Conservation (phyloP, 2,113 vertebrate genomes). For the Malurus melanocephalus region DNA sequence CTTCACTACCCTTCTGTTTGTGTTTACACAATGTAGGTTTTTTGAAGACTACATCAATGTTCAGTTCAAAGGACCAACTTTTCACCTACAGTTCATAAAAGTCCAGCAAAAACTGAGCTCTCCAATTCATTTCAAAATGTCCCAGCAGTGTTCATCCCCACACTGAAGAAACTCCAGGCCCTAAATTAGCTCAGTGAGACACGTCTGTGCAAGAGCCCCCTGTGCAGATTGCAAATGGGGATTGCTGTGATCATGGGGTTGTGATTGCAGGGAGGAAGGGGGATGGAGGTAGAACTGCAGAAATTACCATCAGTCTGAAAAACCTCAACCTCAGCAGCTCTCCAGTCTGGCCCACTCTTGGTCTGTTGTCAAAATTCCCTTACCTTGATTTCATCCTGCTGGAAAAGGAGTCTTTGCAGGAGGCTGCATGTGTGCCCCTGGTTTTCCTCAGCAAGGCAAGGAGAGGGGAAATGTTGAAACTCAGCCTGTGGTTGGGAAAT, state of each 20-base stretch:
- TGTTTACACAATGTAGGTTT: not conserved
- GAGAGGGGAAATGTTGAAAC: conserved; percentile 7
- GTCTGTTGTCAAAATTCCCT: not conserved
- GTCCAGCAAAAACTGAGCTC: not conserved
- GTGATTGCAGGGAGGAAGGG: not conserved
- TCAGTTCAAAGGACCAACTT: not conserved
- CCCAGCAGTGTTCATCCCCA: not conserved
- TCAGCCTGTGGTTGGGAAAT: not conserved
- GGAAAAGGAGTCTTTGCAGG: not conserved
- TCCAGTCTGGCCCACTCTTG: not conserved
- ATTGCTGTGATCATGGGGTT: not conserved
- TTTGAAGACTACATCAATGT: not conserved
- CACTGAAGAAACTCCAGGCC: not conserved
- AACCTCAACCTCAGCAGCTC: not conserved
- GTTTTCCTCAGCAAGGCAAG: conserved; percentile 40
- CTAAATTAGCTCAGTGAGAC: not conserved
- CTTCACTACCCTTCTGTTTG: not conserved
- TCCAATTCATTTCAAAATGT: not conserved
- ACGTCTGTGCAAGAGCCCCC: not conserved
- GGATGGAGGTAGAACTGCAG: not conserved
- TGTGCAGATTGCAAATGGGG: not conserved
- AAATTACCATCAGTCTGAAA: not conserved
- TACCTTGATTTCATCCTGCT: not conserved
- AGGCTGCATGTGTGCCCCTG: not conserved
- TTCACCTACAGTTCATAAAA: not conserved